Percentiles rank a stretch among this genome's conserved stretches.
These are phyloP conservation scores for Sclerurus mexicanus DNA, from an alignment of 2,113 vertebrate species.

Conservation along the genomic window DNA sequence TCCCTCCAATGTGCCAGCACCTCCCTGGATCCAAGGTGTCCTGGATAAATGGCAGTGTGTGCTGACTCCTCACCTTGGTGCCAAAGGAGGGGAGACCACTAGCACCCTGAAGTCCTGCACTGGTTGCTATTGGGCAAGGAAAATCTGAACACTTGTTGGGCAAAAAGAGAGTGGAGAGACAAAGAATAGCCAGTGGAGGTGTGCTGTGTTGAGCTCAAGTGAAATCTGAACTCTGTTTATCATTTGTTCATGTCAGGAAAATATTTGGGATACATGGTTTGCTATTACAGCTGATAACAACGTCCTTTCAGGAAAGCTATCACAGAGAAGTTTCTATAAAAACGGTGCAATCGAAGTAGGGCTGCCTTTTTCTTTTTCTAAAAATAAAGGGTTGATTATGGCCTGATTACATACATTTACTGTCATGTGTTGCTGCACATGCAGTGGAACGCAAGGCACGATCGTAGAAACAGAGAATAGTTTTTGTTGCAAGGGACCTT, in stretches of 20 bases:
- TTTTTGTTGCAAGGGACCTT: not conserved
- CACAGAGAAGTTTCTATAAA: not conserved
- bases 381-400: not conserved
- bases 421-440: not conserved
- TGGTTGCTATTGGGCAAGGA: not conserved
- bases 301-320: not conserved
- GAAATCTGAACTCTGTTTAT: not conserved
- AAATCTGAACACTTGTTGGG: not conserved
- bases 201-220: not conserved
- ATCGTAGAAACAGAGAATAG: not conserved
- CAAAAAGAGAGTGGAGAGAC: not conserved
- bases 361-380: not conserved
- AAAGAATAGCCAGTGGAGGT: not conserved
- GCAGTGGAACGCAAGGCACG: not conserved
- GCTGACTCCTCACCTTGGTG: not conserved
- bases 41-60: not conserved
- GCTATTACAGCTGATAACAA: not conserved
- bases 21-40: not conserved
- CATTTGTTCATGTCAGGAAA: not conserved
- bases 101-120: not conserved
- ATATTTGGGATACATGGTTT: not conserved
- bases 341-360: not conserved
- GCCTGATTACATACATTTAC: not conserved
- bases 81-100: accelerated
- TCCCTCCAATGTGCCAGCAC: not conserved